Evolutionary conservation across 2,888 invertebrate species (phyloP), one percentile per base, ranked within the genome.

Genomic region (Parasteatoda lunata): DNA sequence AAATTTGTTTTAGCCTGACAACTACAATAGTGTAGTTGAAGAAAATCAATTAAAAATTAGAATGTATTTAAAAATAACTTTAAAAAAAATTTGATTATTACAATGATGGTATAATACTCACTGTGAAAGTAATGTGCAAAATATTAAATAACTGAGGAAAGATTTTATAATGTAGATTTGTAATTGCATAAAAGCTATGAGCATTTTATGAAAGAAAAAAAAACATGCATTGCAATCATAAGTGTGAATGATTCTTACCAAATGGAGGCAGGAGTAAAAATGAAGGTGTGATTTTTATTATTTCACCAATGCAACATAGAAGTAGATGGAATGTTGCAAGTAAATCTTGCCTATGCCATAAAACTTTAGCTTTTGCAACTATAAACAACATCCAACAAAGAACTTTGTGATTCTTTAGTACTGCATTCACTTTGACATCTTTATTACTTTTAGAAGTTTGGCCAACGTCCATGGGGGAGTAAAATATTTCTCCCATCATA

Each of bases 261-360:
- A 85, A 85, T 13, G 85, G 85, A 11, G 85, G 85, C 30, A 79
- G 51, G 30, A 85, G 76, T 15, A 85, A 54, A 51, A 85, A 85
- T n/a, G 85, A 78, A 47, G 85, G 85, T 4, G 85, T 85, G n/a
- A 76, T 45, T 51, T 64, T 64, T 11, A 80, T 48, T 52, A 85
- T 80, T 66, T 85, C 85, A 5, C 76, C 85, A 65, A 85, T 80
- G 49, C 85, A 85, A 30, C 85, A 85, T 4, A 85, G 66, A 3
- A 85, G 76, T 11, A 85, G 47, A 49, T 85, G 80, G 11, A 85
- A 85, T 30, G 85, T 85, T 7, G 85, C 79, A 11, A 85, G 71
- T 8, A 85, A 71, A 52, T 85, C 85, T 75, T 85, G 85, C 15
- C 85, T 69, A 47, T 85, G 85, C 85, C 85, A 85, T 5, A 85